Conservation (phyloP, 2,113 vertebrate species). For the Montifringilla adamsi region DNA sequence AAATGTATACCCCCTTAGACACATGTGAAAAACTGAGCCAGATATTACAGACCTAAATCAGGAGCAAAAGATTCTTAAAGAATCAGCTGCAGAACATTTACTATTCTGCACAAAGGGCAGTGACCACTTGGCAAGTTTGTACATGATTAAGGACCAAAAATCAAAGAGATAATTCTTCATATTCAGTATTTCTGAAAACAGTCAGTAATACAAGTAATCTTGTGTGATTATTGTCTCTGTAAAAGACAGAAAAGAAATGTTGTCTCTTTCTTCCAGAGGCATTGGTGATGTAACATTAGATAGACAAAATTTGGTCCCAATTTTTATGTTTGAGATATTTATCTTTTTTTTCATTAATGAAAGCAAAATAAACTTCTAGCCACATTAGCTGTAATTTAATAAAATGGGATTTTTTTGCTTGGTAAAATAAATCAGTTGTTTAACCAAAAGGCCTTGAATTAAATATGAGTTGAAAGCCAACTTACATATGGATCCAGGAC, state of each 20-base stretch:
- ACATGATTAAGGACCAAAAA: neutral
- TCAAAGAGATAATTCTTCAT: neutral
- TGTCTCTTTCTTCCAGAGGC: neutral
- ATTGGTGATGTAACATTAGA: neutral
- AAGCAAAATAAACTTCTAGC: neutral
- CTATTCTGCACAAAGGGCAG: neutral
- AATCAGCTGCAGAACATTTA: neutral
- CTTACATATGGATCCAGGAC: neutral
- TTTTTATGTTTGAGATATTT: neutral
- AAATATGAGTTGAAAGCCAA: neutral
- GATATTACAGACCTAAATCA: neutral
- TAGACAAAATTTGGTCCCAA: neutral
- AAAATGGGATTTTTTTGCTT: neutral
- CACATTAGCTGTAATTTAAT: neutral
- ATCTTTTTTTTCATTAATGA: neutral
- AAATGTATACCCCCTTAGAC: neutral
- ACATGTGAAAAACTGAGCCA: neutral
- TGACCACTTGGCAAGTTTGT: neutral
- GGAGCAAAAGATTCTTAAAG: neutral
- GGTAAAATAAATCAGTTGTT: neutral
- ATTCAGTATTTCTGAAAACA: neutral
- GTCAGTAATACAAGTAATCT: neutral
- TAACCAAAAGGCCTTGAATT: neutral
- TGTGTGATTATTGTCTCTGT: neutral
- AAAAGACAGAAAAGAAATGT: neutral